These are phyloP conservation scores for Auanema freiburgensis DNA, from an alignment of 2,888 invertebrate species.

Conservation along the genomic window DNA sequence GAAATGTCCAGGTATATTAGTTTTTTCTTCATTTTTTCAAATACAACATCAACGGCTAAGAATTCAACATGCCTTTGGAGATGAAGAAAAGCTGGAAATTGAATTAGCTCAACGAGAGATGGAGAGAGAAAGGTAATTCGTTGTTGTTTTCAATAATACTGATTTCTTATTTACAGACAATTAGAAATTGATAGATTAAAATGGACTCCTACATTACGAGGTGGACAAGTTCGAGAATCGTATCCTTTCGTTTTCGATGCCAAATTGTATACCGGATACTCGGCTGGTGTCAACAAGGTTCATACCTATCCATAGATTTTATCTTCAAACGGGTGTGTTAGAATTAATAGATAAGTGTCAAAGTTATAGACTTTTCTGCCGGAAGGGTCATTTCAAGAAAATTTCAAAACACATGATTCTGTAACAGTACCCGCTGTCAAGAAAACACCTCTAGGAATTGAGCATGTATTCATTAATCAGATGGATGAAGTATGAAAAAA, in stretches of 20 bases:
- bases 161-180: constrained; percentile 62
- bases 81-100: constrained; percentile 46
- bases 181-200: constrained; percentile 64
- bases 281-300: constrained; percentile 45
- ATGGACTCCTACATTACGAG: constrained; percentile 52
- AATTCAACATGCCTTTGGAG: constrained; percentile 77
- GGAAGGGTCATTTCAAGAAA: constrained; percentile 76
- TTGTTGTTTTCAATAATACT: constrained; percentile 14
- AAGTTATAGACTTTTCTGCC: constrained; percentile 74
- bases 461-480: constrained; percentile 70
- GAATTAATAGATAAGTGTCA: background rate
- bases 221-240: constrained; percentile 64
- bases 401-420: constrained; percentile 80
- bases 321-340: background rate
- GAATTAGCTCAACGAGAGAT: constrained; percentile 48
- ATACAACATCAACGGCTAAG: constrained; percentile 77
- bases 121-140: constrained; percentile 33
- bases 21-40: background rate
- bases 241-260: constrained; percentile 88
- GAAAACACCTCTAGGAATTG: constrained; percentile 65
- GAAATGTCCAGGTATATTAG: constrained; percentile 33
- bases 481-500: constrained; percentile 71
- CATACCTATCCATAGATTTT: background rate
- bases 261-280: constrained; percentile 74
- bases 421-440: constrained; percentile 70